phyloP scores from a whole-genome alignment of 2,888 invertebrate genomes.

The Pyrrhia umbra region DNA sequence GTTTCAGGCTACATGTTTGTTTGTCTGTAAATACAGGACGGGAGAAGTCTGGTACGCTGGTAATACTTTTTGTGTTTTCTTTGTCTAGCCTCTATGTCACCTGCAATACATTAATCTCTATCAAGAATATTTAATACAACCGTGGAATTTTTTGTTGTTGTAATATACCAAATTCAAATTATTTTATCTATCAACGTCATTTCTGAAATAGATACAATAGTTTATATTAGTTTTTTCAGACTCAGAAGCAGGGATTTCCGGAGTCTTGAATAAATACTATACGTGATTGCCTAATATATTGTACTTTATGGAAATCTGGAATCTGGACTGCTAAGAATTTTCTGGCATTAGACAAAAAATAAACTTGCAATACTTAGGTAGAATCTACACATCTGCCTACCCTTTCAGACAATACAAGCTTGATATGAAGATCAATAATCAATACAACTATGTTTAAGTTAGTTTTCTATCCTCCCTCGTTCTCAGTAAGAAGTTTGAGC shows the following conservation, averaged over 20 bases:
- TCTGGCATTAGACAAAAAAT: not conserved
- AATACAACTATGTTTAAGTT: conserved; percentile 19
- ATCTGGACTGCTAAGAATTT: too few species aligned
- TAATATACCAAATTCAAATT: not conserved
- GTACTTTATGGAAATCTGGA: too few species aligned
- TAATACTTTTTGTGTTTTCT: not conserved
- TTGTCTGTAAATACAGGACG: not conserved
- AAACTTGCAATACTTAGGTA: not conserved
- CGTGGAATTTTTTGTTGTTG: not conserved
- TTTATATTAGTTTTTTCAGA: too few species aligned
- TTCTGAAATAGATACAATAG: too few species aligned
- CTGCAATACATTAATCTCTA: not conserved
- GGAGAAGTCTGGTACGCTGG: not conserved
- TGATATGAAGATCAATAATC: not conserved
- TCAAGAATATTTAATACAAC: not conserved
- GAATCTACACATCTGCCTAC: not conserved
- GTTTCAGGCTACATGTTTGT: conserved; percentile 4
- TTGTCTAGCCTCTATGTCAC: conserved; percentile 1
- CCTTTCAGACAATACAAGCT: too few species aligned
- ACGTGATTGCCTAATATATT: too few species aligned
- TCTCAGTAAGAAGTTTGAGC: conserved; percentile 35
- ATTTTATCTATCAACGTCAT: too few species aligned
- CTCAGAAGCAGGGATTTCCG: too few species aligned
- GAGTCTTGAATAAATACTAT: too few species aligned
- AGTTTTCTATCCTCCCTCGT: conserved; percentile 12